A percentile compares a stretch with the other conserved stretches of the same genome.
Evolutionary conservation across 2,888 invertebrate genomes (phyloP).

Genomic region (Cepaea hortensis): DNA sequence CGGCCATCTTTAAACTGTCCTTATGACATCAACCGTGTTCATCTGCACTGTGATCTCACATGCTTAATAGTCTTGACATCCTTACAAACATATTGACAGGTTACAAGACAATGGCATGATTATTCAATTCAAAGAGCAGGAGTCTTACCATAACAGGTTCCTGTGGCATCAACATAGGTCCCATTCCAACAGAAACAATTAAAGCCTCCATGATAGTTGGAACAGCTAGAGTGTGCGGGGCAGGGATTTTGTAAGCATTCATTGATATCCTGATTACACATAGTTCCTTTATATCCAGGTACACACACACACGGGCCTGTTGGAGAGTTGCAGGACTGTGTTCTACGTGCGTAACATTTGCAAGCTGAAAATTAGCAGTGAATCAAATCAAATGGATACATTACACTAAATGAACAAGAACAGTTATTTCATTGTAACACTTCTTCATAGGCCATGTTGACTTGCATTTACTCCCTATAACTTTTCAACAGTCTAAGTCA

Average conservation of each 20-base stretch:
- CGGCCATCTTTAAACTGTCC: no score
- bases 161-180: background rate
- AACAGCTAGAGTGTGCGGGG: background rate
- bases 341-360: background rate
- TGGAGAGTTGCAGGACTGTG: background rate
- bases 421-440: no score
- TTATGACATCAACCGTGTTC: no score
- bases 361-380: background rate
- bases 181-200: background rate
- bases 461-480: no score
- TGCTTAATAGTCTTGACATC: no score
- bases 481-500: no score
- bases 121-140: no score
- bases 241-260: constrained; percentile 8
- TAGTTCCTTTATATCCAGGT: background rate
- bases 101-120: no score
- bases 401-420: background rate
- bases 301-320: background rate
- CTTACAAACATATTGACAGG: no score
- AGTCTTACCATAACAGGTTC: background rate
- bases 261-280: background rate
- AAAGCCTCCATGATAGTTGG: background rate
- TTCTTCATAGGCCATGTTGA: no score
- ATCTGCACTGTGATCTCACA: no score
- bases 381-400: background rate